Percentiles rank a stretch among this genome's conserved stretches.
Conservation (phyloP, 2,888 invertebrate species). For the Pemphredon lugubris region DNA sequence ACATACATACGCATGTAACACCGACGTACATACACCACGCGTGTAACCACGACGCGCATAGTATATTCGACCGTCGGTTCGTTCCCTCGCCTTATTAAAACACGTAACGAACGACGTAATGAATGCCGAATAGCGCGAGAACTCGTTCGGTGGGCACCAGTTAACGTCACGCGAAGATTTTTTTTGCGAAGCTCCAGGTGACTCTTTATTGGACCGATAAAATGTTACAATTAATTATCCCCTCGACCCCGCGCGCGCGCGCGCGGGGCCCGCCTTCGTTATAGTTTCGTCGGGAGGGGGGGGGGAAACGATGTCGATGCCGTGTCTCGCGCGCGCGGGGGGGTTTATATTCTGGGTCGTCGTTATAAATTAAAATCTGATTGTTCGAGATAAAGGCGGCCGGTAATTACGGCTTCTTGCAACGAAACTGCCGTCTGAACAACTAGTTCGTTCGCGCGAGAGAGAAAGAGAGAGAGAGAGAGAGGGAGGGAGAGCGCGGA, state of each 20-base stretch:
- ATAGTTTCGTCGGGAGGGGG: neutral
- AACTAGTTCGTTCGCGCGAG: slow-evolving; percentile 40
- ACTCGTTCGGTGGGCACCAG: slow-evolving; percentile 8
- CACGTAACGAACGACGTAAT: slow-evolving; percentile 35
- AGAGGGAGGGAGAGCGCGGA: too few relatives aligned
- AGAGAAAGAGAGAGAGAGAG: too few relatives aligned
- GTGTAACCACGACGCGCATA: too few relatives aligned
- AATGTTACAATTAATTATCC: slow-evolving; percentile 11
- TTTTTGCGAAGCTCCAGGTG: neutral
- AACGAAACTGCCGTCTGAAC: slow-evolving; percentile 14
- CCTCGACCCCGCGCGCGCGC: too few relatives aligned
- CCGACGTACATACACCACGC: too few relatives aligned
- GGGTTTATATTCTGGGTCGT: slow-evolving; percentile 4
- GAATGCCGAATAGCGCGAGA: slow-evolving; percentile 27
- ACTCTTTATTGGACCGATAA: slow-evolving; percentile 6
- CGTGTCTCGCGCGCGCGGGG: too few relatives aligned
- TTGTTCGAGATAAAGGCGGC: slow-evolving; percentile 8
- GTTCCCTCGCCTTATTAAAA: slow-evolving; percentile 55
- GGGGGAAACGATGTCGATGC: neutral
- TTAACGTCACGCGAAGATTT: slow-evolving; percentile 3
- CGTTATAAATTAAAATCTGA: slow-evolving; percentile 17
- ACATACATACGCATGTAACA: slow-evolving; percentile 21
- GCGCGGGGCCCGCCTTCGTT: neutral
- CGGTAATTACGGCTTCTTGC: slow-evolving; percentile 12
- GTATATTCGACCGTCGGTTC: slow-evolving; percentile 25